phyloP scores from a whole-genome alignment of 2,888 invertebrate species.

The Drosophila formosana region DNA sequence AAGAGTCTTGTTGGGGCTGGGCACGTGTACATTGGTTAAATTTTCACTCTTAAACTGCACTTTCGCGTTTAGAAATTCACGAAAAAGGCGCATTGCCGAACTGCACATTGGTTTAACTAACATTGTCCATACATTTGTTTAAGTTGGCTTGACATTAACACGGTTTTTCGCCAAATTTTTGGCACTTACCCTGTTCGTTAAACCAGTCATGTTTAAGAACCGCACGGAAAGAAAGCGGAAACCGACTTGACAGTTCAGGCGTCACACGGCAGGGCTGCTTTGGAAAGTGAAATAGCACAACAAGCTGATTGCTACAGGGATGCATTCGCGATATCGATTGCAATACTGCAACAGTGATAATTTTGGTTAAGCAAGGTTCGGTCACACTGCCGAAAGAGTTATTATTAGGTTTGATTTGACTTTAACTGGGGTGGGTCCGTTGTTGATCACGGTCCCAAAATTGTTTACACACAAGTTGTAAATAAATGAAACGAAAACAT shows the following conservation, averaged over 20 bases:
- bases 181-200: conserved; percentile 90
- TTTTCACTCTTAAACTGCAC: conserved; percentile 36
- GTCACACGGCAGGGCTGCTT: conserved; percentile 65
- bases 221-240: conserved; percentile 88
- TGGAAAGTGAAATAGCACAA: background rate
- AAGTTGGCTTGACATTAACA: conserved; percentile 34
- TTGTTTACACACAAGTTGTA: conserved; percentile 45
- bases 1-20: conserved; percentile 30
- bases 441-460: conserved; percentile 23
- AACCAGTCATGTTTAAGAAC: conserved; percentile 92
- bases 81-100: conserved; percentile 8
- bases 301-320: conserved; percentile 38
- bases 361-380: background rate
- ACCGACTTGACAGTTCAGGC: conserved; percentile 62
- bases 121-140: conserved; percentile 47
- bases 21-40: conserved; percentile 64
- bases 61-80: background rate
- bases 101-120: conserved; percentile 10
- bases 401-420: conserved; percentile 40
- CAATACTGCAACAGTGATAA: background rate
- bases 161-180: conserved; percentile 57
- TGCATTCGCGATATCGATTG: conserved; percentile 7
- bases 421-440: conserved; percentile 17
- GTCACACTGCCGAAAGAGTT: conserved; percentile 24
- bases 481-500: conserved; percentile 40